A percentile compares a stretch with the other conserved stretches of the same genome.
Evolutionary conservation across 2,113 vertebrate genomes (phyloP).

Genomic region (Galeopterus variegatus): DNA sequence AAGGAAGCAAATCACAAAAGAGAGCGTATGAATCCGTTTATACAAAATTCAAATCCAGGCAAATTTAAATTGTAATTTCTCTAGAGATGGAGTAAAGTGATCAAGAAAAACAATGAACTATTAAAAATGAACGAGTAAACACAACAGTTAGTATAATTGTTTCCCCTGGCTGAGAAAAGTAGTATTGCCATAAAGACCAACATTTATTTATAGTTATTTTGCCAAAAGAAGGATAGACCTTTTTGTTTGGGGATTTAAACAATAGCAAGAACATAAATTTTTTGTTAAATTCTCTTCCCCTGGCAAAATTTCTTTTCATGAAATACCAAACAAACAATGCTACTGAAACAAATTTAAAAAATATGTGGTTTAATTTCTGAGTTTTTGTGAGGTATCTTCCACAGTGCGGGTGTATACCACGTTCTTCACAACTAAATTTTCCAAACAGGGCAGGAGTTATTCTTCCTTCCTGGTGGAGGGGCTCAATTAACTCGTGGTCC

Average conservation of each 20-base stretch:
- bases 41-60: neutral
- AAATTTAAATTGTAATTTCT: conserved; percentile 3
- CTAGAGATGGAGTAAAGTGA: neutral
- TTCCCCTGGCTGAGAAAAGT: neutral
- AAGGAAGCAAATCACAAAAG: conserved; percentile 8
- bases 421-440: conserved; percentile 23
- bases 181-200: neutral
- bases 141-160: neutral
- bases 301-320: neutral
- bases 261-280: too few relatives aligned
- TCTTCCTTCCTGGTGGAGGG: neutral
- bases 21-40: neutral
- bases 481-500: neutral
- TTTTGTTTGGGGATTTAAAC: neutral
- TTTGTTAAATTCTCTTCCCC: conserved; percentile 5
- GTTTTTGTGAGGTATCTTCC: neutral
- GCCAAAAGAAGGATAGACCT: neutral
- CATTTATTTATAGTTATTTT: neutral
- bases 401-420: too few relatives aligned
- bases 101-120: neutral
- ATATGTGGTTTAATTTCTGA: neutral
- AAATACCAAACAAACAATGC: neutral
- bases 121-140: neutral
- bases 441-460: neutral
- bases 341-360: neutral